phyloP scores from a whole-genome alignment of 2,888 invertebrate species.

The Crossocerus cetratus region DNA sequence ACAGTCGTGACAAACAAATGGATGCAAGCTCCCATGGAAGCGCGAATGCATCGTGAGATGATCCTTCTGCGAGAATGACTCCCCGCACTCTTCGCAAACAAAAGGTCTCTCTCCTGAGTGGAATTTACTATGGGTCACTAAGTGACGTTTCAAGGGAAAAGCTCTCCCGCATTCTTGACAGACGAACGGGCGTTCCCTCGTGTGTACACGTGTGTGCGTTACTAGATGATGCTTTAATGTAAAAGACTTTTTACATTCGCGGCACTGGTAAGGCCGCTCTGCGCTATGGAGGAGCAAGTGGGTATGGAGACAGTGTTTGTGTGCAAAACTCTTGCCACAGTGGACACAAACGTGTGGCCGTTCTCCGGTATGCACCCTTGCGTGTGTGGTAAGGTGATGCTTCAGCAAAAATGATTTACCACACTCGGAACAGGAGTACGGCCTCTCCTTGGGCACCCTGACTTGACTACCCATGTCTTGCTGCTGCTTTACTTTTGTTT shows the following conservation, averaged over 20 bases:
- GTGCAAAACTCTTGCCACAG: conserved; percentile 89
- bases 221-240: conserved; percentile 91
- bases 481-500: conserved; percentile 80
- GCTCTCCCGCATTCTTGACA: conserved; percentile 90
- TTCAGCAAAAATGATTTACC: conserved; percentile 90
- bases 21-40: conserved; percentile 97
- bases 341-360: conserved; percentile 88
- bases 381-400: conserved; percentile 90
- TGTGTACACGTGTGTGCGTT: conserved; percentile 88
- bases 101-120: conserved; percentile 91
- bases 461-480: conserved; percentile 81
- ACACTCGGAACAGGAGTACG: conserved; percentile 89
- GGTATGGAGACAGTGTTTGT: conserved; percentile 90
- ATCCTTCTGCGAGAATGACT: conserved; percentile 94
- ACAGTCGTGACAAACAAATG: conserved; percentile 95
- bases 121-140: conserved; percentile 91
- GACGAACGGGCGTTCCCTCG: conserved; percentile 88
- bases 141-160: conserved; percentile 88
- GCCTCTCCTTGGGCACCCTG: conserved; percentile 83
- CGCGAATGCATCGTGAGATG: conserved; percentile 92
- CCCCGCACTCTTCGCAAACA: conserved; percentile 93
- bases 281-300: conserved; percentile 89
- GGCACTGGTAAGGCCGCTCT: conserved; percentile 89
- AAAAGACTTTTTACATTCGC: conserved; percentile 91
- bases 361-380: conserved; percentile 89